Percentiles rank a stretch among this genome's conserved stretches.
Evolutionary conservation across 2,797 vertebrate genomes (phyloP).

Genomic region (Girardinus metallicus): DNA sequence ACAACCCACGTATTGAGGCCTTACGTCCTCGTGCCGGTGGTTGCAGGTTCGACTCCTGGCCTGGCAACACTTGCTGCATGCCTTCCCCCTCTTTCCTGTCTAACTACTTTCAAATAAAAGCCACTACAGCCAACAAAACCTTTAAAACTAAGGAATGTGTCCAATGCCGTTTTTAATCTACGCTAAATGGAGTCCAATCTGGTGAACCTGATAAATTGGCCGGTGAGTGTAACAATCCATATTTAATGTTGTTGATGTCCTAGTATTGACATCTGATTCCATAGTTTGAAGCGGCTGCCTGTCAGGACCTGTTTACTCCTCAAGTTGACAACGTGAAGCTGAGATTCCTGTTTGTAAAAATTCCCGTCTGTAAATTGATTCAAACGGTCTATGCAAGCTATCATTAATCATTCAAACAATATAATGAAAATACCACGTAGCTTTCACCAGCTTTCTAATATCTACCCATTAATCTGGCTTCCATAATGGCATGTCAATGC

Average conservation of each 20-base stretch:
- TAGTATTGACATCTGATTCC: not conserved
- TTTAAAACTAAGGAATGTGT: not conserved
- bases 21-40: too few species aligned
- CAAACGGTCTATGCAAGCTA: not conserved
- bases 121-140: too few species aligned
- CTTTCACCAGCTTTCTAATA: not conserved
- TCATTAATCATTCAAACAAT: not conserved
- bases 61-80: too few species aligned
- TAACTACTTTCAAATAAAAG: too few species aligned
- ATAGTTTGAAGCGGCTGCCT: not conserved
- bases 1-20: too few species aligned
- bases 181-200: not conserved
- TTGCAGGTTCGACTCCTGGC: too few species aligned
- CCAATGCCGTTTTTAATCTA: not conserved
- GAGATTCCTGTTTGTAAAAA: conserved; percentile 1
- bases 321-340: not conserved
- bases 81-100: too few species aligned
- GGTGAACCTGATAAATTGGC: not conserved
- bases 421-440: not conserved
- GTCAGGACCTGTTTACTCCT: conserved; percentile 1
- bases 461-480: not conserved
- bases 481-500: not conserved
- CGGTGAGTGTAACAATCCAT: not conserved
- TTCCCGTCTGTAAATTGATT: not conserved
- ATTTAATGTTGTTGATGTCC: not conserved